A percentile compares a stretch with the other conserved stretches of the same genome.
These are phyloP conservation scores for Oophaga pumilio DNA, from an alignment of 2,113 vertebrate species.

Conservation along the genomic window DNA sequence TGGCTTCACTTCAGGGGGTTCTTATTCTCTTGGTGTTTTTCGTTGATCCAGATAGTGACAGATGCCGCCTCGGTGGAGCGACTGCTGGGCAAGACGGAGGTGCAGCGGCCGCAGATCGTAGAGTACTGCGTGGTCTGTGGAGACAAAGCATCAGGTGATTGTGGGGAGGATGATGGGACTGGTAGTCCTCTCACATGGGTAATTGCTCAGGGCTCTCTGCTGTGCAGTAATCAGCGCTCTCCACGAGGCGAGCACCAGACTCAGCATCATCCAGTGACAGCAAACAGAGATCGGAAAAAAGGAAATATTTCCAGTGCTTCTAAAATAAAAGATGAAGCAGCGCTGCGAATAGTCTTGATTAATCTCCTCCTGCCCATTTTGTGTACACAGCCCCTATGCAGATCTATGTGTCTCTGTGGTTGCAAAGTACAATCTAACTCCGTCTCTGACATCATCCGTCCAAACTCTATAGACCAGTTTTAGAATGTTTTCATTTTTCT, in stretches of 20 bases:
- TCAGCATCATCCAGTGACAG: background rate
- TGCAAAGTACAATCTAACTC: background rate
- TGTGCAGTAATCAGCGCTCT: background rate
- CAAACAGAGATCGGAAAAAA: background rate
- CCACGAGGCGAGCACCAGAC: too few species aligned
- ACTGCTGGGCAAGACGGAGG: slow-evolving; percentile 88
- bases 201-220: background rate
- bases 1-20: background rate
- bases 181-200: background rate
- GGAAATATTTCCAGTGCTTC: background rate
- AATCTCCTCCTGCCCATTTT: background rate
- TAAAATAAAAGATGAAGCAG: background rate
- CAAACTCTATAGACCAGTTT: too few species aligned
- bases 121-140: slow-evolving; percentile 97
- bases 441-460: too few species aligned
- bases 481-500: background rate
- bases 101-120: slow-evolving; percentile 87
- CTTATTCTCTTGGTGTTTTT: background rate
- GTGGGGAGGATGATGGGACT: background rate
- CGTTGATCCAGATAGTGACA: slow-evolving; percentile 85
- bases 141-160: slow-evolving; percentile 96
- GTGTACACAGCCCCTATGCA: background rate
- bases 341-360: background rate
- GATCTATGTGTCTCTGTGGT: background rate
- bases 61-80: slow-evolving; percentile 93